A percentile compares a stretch with the other conserved stretches of the same genome.
phyloP scores from a whole-genome alignment of 2,888 invertebrate genomes.

The Leuctra nigra region DNA sequence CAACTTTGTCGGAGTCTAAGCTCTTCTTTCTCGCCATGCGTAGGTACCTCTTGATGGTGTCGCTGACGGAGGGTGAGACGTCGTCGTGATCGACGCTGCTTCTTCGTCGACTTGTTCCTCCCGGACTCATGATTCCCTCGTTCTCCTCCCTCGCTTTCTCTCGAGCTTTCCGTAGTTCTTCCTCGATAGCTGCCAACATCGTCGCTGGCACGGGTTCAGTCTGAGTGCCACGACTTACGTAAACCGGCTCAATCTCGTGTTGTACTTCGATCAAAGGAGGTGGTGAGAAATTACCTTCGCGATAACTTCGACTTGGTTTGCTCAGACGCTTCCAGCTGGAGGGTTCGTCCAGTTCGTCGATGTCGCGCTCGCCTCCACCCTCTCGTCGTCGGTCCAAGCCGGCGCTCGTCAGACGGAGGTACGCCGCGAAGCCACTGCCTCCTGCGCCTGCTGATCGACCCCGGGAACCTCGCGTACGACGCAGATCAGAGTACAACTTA shows the following conservation, averaged over 20 bases:
- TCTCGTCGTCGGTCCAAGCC: constrained; percentile 39
- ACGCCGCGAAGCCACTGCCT: constrained; percentile 32
- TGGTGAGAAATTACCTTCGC: constrained; percentile 41
- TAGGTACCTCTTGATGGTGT: constrained; percentile 78
- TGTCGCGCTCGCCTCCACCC: constrained; percentile 28
- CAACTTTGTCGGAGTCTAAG: constrained; percentile 70
- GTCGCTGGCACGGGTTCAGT: constrained; percentile 54
- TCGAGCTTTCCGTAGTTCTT: constrained; percentile 42
- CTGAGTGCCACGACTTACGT: constrained; percentile 51
- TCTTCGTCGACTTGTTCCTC: constrained; percentile 43
- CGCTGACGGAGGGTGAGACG: constrained; percentile 78
- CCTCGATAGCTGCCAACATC: constrained; percentile 44
- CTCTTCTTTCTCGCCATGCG: constrained; percentile 85
- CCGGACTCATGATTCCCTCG: constrained; percentile 19
- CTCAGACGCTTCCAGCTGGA: constrained; percentile 31
- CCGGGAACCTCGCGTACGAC: constrained; percentile 56
- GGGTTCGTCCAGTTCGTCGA: constrained; percentile 35
- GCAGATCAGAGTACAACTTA: constrained; percentile 63
- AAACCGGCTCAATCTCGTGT: constrained; percentile 50
- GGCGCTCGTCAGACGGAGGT: constrained; percentile 20
- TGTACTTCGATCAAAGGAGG: constrained; percentile 63
- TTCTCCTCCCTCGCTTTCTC: constrained; percentile 40
- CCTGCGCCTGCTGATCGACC: constrained; percentile 37
- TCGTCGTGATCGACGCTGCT: constrained; percentile 80
- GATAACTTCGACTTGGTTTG: constrained; percentile 15